A percentile compares a stretch with the other conserved stretches of the same genome.
Conservation (phyloP, 2,797 vertebrate species). For the Prionace glauca region DNA sequence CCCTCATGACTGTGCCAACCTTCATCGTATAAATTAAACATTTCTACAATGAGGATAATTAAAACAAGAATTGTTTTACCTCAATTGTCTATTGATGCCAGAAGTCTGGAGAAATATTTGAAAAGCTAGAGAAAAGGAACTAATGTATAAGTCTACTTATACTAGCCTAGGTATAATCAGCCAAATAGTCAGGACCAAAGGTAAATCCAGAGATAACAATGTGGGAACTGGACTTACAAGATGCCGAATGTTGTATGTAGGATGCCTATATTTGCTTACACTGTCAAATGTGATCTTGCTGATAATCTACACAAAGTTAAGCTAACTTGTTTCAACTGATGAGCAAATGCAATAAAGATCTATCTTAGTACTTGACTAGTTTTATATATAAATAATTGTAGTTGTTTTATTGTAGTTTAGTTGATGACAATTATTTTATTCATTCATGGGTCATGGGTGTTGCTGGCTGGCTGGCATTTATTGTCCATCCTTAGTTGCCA, state of each 20-base stretch:
- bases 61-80: no score
- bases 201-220: neutral
- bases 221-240: neutral
- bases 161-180: no score
- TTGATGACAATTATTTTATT: neutral
- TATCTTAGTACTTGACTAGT: neutral
- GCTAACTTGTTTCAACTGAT: neutral
- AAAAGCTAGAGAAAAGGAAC: no score
- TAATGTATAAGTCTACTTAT: no score
- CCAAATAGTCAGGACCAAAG: neutral
- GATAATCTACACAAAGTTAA: neutral
- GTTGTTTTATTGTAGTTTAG: neutral
- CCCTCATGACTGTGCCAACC: neutral
- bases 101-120: no score
- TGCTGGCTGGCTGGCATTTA: no score
- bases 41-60: no score
- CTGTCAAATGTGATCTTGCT: neutral
- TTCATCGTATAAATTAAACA: neutral
- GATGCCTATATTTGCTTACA: neutral
- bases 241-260: neutral
- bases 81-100: no score
- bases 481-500: no score
- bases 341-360: neutral
- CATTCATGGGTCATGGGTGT: no score
- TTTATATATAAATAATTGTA: neutral